Conservation (phyloP, 2,888 invertebrate genomes). For the Acrobasis repandana region DNA sequence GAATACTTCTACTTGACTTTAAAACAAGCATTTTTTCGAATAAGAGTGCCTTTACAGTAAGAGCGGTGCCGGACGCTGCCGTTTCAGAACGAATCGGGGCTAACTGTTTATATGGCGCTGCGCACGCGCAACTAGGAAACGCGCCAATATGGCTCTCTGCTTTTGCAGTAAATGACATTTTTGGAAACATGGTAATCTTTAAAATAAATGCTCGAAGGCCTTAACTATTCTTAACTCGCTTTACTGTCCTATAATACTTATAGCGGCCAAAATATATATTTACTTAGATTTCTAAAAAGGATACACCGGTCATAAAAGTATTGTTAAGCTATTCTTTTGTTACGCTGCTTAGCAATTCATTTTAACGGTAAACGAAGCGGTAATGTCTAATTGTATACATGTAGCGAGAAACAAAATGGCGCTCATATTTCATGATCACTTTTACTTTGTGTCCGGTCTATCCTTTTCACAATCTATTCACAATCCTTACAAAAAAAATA, state of each 20-base stretch:
- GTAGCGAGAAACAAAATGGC: too few relatives aligned
- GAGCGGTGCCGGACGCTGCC: too few relatives aligned
- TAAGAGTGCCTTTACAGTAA: too few relatives aligned
- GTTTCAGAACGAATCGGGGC: too few relatives aligned
- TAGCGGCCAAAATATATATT: conserved; percentile 17
- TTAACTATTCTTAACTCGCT: neutral
- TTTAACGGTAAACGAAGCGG: too few relatives aligned
- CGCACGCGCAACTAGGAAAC: neutral
- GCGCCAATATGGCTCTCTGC: neutral
- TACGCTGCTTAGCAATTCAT: too few relatives aligned
- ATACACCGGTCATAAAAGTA: neutral
- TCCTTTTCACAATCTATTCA: conserved; percentile 2
- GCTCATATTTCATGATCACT: neutral
- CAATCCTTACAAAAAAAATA: conserved; percentile 8
- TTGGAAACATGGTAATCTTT: conserved; percentile 14
- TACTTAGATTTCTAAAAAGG: conserved; percentile 6
- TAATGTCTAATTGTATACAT: too few relatives aligned
- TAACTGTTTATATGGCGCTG: neutral
- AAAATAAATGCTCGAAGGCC: neutral
- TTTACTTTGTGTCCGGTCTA: neutral
- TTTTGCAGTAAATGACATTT: neutral
- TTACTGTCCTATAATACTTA: conserved; percentile 19
- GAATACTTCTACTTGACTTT: too few relatives aligned
- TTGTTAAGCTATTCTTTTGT: too few relatives aligned
- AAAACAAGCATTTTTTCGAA: too few relatives aligned